phyloP scores from a whole-genome alignment of 92 coral and sea anemone species.

The Palythoa heliodiscus region DNA sequence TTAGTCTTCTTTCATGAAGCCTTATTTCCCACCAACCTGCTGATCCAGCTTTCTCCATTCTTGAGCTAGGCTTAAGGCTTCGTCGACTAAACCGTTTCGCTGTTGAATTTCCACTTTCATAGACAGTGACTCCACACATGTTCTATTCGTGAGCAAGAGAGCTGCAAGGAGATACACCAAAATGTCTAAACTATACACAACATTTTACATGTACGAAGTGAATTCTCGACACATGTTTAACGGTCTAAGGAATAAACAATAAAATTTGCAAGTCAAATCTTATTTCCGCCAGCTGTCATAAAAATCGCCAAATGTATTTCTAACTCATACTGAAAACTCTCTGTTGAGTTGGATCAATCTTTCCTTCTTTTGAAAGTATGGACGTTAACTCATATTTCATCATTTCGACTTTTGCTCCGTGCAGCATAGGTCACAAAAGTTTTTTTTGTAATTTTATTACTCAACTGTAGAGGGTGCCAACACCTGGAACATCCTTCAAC shows the following conservation, averaged over 20 bases:
- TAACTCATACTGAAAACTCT: no score
- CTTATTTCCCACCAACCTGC: conserved; percentile 3
- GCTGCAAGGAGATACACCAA: not conserved
- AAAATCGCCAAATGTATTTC: not conserved
- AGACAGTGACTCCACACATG: conserved; percentile 2
- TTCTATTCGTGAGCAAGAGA: not conserved
- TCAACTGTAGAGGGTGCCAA: not conserved
- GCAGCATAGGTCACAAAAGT: not conserved
- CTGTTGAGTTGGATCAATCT: not conserved
- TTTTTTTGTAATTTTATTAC: no score
- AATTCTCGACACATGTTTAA: no score
- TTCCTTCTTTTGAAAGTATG: not conserved
- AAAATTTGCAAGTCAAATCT: no score
- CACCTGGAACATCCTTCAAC: not conserved
- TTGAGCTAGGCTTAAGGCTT: conserved; percentile 2
- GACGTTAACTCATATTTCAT: not conserved
- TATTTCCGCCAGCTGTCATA: not conserved
- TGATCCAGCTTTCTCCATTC: not conserved
- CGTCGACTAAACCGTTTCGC: not conserved
- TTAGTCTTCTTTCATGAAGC: not conserved
- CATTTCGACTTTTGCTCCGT: not conserved
- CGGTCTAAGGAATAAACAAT: no score
- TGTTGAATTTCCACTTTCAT: conserved; percentile 5
- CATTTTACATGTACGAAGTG: no score
- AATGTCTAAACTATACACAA: not conserved